A percentile compares a stretch with the other conserved stretches of the same genome.
phyloP scores from a whole-genome alignment of 2,113 vertebrate genomes.

The Protobothrops mucrosquamatus region DNA sequence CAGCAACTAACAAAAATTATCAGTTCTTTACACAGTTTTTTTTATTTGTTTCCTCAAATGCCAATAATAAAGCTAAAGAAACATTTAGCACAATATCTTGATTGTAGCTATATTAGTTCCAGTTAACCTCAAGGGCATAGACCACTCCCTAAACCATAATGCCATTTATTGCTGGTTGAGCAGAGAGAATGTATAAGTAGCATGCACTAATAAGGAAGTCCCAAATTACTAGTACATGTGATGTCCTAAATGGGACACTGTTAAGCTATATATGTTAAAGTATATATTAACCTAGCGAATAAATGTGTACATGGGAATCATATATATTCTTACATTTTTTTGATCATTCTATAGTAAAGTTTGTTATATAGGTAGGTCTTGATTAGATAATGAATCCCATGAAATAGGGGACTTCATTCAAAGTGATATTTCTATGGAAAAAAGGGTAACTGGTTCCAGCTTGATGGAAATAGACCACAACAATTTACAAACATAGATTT shows the following conservation, averaged over 20 bases:
- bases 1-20: neutral
- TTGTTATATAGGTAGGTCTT: too few relatives aligned
- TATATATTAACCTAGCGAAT: too few relatives aligned
- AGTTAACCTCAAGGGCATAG: neutral
- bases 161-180: neutral
- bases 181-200: neutral
- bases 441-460: too few relatives aligned
- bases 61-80: neutral
- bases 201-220: neutral
- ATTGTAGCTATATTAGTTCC: neutral
- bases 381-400: too few relatives aligned
- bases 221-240: neutral
- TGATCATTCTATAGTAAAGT: too few relatives aligned
- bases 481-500: too few relatives aligned
- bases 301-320: too few relatives aligned
- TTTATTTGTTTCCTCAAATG: neutral
- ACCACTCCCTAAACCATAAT: neutral
- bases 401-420: too few relatives aligned
- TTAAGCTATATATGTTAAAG: too few relatives aligned
- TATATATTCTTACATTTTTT: too few relatives aligned
- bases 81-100: neutral
- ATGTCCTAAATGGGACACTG: neutral
- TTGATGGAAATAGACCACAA: too few relatives aligned
- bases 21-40: neutral
- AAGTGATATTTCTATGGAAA: too few relatives aligned